Evolutionary conservation across 2,113 vertebrate species (phyloP), one percentile per base, ranked within the genome.

Genomic region (Sinosuthora webbiana): DNA sequence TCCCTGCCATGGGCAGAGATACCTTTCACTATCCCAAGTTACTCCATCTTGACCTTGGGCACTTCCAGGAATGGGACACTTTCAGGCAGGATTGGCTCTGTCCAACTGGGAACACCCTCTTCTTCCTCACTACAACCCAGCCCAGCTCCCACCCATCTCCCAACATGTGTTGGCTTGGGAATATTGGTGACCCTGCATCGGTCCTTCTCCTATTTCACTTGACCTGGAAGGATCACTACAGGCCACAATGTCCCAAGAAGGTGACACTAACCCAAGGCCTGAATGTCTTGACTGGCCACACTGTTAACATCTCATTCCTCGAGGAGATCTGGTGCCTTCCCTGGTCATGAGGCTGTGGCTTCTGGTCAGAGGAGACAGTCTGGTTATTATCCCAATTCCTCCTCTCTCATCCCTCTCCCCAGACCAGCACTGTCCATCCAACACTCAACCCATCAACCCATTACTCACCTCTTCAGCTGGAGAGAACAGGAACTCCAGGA

Each of bases 141-240:
- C 30, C 52, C 67, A 59, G 17, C 52, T 63, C 39, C 11, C 16
- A 33, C 28, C 0, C 19, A 25, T 9, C 44, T 52, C 59, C 45
- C 86, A 41, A 0, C 0, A 0, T 1, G 11, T 5, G 1, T 19
- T 59, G 30, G 20, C 4, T 21, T 19, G 68, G 53, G 25, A 52
- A 39, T 39, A 41, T 14, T 27, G 23, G 25, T 64, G 50, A 27
- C 12, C 20, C 25, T 25, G 8, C 1, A 0, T 0, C 8, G 12
- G 9, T 47, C 33, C 30, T 50, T 55, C 45, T 27, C 35, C 4
- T 1, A 4, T 55, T 74, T 20, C 60, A 20, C 14, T 7, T 25
- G 33, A 9, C 41, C 31, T 12, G 6, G 5, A 50, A 65, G 18
- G 6, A 37, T 45, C 64, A 25, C 37, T 23, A 2, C 6, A 3